Evolutionary conservation across 2,888 invertebrate genomes (phyloP).

Genomic region (Mellilla xanthometata): DNA sequence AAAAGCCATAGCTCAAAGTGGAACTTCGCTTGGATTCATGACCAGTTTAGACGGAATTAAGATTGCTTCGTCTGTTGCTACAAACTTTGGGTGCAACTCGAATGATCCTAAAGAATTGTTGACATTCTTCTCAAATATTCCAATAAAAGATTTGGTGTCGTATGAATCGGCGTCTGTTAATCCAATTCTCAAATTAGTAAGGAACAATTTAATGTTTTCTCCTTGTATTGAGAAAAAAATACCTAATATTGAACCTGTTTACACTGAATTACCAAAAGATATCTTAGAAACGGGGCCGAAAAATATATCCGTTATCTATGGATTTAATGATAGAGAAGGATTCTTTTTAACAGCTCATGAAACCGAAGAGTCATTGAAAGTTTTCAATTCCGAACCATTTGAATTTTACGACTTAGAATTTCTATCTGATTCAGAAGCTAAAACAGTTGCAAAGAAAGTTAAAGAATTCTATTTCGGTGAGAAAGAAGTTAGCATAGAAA

Average conservation of each 20-base stretch:
- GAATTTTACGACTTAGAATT: constrained; percentile 54
- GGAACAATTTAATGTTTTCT: constrained; percentile 40
- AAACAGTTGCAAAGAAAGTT: constrained; percentile 38
- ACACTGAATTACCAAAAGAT: constrained; percentile 57
- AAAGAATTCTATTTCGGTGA: constrained; percentile 64
- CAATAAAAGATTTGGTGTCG: constrained; percentile 40
- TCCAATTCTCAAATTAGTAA: constrained; percentile 4
- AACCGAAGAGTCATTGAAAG: constrained; percentile 36
- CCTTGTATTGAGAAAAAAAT: constrained; percentile 57
- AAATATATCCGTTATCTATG: constrained; percentile 38
- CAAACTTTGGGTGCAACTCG: constrained; percentile 45
- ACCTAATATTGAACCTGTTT: constrained; percentile 44
- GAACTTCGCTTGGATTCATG: constrained; percentile 51
- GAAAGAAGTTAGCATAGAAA: constrained; percentile 57
- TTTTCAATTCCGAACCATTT: constrained; percentile 42
- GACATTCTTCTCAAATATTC: constrained; percentile 45
- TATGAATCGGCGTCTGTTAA: neutral
- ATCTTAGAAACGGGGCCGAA: constrained; percentile 41
- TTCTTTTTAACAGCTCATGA: constrained; percentile 42
- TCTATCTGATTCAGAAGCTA: constrained; percentile 41
- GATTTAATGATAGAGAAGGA: constrained; percentile 53
- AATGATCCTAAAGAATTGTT: constrained; percentile 50
- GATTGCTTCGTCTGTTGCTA: constrained; percentile 48
- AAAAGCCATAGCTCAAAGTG: constrained; percentile 57
- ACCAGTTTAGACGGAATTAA: constrained; percentile 48